phyloP scores from a whole-genome alignment of 2,797 vertebrate species.

The Parauchenoglanis punctatus region DNA sequence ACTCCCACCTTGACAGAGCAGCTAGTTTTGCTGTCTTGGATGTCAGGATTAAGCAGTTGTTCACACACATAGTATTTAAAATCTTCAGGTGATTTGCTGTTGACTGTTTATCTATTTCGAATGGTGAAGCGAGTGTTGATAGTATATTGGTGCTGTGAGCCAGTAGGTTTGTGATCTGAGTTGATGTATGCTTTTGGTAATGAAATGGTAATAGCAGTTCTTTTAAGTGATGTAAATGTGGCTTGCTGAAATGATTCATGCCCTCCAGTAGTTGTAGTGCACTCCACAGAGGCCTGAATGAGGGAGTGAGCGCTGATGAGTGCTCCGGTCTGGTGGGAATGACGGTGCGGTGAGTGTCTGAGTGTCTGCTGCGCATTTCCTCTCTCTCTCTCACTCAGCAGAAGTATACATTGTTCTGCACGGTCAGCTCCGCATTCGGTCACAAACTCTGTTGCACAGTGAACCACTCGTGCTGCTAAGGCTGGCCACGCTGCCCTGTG shows the following conservation, averaged over 20 bases:
- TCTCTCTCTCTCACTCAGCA: constrained; percentile 24
- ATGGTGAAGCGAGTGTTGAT: background rate
- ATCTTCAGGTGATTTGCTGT: background rate
- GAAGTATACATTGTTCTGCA: constrained; percentile 38
- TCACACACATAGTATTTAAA: no score
- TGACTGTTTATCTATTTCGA: background rate
- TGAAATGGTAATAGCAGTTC: constrained; percentile 31
- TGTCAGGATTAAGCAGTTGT: background rate
- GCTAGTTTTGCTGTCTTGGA: no score
- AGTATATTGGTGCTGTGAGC: background rate
- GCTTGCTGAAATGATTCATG: constrained; percentile 33
- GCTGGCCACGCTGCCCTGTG: background rate
- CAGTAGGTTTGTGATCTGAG: background rate
- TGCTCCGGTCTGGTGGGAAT: constrained; percentile 30
- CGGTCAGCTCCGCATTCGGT: constrained; percentile 15
- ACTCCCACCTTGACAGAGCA: background rate
- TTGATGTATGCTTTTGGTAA: constrained; percentile 3
- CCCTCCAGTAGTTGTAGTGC: background rate
- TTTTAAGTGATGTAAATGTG: constrained; percentile 13
- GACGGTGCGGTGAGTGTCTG: constrained; percentile 41
- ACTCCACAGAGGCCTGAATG: constrained; percentile 10
- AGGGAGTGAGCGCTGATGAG: constrained; percentile 13
- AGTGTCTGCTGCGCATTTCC: constrained; percentile 51
- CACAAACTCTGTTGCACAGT: background rate
- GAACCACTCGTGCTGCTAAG: background rate